Percentiles rank a stretch among this genome's conserved stretches.
phyloP scores from a whole-genome alignment of 2,113 vertebrate genomes.

The Sinocyclocheilus anshuiensis region DNA sequence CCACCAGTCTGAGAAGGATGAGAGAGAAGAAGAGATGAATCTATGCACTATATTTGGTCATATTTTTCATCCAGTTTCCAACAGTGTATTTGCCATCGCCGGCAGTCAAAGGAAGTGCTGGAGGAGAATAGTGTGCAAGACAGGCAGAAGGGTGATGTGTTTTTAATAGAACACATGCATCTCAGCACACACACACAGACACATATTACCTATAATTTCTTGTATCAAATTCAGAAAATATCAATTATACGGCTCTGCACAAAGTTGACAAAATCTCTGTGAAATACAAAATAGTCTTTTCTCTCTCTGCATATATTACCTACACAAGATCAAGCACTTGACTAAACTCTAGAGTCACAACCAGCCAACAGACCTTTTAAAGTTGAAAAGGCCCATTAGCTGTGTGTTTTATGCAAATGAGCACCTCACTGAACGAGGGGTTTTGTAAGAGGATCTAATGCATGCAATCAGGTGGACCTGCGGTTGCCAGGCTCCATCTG shows the following conservation, averaged over 20 bases:
- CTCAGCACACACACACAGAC: neutral
- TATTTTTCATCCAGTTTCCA: neutral
- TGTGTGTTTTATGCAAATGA: constrained; percentile 20
- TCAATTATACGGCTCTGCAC: neutral
- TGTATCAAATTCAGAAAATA: neutral
- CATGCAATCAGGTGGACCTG: constrained; percentile 10
- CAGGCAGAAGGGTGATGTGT: neutral
- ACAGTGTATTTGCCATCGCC: neutral
- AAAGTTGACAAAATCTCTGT: neutral
- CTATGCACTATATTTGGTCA: neutral
- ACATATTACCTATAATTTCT: neutral
- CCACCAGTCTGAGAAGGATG: constrained; percentile 69
- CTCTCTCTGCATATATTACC: neutral
- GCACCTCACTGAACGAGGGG: neutral
- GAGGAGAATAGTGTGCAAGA: neutral
- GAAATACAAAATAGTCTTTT: neutral
- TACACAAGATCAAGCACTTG: neutral
- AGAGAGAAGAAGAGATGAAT: constrained; percentile 7
- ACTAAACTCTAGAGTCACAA: neutral
- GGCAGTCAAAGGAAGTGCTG: constrained; percentile 19
- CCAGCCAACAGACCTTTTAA: neutral
- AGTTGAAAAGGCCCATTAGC: constrained; percentile 18
- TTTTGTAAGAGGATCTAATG: neutral
- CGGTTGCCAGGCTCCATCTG: neutral
- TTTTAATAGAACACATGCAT: constrained; percentile 7